phyloP scores from a whole-genome alignment of 2,113 vertebrate genomes.

The Promerops cafer region DNA sequence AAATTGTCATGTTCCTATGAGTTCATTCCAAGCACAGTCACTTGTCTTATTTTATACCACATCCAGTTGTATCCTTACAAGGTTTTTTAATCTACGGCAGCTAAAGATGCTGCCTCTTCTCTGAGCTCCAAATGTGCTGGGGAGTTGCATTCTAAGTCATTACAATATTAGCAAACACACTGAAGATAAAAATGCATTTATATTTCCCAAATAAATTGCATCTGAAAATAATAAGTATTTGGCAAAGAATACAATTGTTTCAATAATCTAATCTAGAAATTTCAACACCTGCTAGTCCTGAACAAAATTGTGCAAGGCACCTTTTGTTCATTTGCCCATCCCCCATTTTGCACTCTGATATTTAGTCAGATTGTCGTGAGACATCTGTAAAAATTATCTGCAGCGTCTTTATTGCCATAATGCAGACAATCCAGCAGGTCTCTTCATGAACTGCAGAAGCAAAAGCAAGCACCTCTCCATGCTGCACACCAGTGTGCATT shows the following conservation, averaged over 20 bases:
- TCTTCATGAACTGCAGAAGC: background rate
- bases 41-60: background rate
- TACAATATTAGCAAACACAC: background rate
- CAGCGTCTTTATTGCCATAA: background rate
- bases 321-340: background rate
- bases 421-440: background rate
- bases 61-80: background rate
- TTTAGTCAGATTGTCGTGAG: background rate
- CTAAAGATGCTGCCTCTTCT: background rate
- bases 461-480: background rate
- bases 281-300: background rate
- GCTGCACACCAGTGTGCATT: background rate
- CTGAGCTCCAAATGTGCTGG: background rate
- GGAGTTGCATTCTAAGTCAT: background rate
- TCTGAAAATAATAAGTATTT: background rate
- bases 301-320: background rate
- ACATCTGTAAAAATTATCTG: background rate
- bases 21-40: background rate
- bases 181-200: background rate
- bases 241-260: background rate
- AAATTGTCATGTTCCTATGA: background rate
- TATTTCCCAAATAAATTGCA: background rate
- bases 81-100: background rate
- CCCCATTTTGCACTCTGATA: background rate
- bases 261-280: background rate